phyloP scores from a whole-genome alignment of 2,113 vertebrate genomes.

The Pungitius pungitius region DNA sequence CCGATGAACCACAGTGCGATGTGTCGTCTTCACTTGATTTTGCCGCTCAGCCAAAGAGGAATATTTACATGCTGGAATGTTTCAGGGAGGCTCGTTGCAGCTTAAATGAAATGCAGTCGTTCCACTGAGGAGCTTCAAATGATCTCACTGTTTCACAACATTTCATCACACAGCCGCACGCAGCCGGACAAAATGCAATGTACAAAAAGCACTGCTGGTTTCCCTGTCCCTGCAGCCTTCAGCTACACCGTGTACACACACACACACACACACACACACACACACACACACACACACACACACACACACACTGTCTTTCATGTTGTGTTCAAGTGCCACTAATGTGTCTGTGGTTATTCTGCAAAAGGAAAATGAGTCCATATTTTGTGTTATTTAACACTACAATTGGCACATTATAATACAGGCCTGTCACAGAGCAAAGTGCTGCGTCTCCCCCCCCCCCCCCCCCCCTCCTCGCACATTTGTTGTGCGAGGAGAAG shows the following conservation, averaged over 20 bases:
- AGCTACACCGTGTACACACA: neutral
- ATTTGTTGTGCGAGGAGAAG: too few relatives aligned
- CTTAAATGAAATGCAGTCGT: neutral
- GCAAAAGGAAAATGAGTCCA: neutral
- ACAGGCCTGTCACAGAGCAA: slow-evolving; percentile 9
- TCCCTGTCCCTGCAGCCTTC: neutral
- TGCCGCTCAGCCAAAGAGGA: too few relatives aligned
- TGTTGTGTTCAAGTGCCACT: neutral
- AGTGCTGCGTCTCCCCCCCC: slow-evolving; percentile 18
- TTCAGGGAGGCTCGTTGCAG: neutral
- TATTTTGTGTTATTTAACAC: neutral
- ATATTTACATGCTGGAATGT: neutral
- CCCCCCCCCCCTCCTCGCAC: slow-evolving; percentile 19
- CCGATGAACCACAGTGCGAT: too few relatives aligned
- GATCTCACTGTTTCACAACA: neutral
- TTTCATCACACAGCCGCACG: neutral
- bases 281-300: neutral
- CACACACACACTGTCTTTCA: slow-evolving; percentile 13
- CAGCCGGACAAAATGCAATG: neutral
- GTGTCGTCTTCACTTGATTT: neutral
- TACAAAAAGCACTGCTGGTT: neutral
- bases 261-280: neutral
- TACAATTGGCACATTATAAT: too few relatives aligned
- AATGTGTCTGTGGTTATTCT: neutral
- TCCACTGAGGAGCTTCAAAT: neutral